phyloP scores from a whole-genome alignment of 2,113 vertebrate species.

The Drymodes brunneopygia region DNA sequence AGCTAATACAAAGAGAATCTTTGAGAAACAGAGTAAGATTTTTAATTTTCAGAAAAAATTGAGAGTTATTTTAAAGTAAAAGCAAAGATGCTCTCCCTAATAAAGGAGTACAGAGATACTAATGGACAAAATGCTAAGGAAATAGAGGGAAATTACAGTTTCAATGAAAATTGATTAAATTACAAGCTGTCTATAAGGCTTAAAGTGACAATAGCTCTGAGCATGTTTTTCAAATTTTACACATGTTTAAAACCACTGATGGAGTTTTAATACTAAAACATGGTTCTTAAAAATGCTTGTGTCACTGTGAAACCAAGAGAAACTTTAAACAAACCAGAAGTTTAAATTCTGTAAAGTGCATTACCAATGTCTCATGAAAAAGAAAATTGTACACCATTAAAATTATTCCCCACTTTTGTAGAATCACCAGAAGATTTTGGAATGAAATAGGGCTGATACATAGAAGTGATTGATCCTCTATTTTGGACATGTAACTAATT shows the following conservation, averaged over 20 bases:
- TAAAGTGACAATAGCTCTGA: neutral
- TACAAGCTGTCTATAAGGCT: neutral
- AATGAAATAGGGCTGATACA: neutral
- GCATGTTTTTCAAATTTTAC: neutral
- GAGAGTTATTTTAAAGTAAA: neutral
- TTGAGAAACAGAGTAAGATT: neutral
- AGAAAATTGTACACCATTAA: neutral
- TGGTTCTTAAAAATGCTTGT: neutral
- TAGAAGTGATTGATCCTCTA: rapidly evolving
- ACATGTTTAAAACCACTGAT: neutral
- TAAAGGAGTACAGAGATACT: neutral
- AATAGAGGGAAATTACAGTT: neutral
- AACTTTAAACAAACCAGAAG: neutral
- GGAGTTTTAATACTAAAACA: neutral
- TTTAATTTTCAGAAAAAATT: neutral
- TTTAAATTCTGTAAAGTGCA: neutral
- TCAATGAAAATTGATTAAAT: neutral
- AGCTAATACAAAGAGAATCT: neutral
- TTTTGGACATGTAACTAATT: neutral
- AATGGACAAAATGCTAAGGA: neutral
- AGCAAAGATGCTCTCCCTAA: neutral
- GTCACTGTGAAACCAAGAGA: neutral
- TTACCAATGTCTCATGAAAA: neutral
- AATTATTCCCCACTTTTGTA: neutral
- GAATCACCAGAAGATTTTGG: neutral